Conservation (phyloP, 2,888 invertebrate species). For the Horisme vitalbata region DNA sequence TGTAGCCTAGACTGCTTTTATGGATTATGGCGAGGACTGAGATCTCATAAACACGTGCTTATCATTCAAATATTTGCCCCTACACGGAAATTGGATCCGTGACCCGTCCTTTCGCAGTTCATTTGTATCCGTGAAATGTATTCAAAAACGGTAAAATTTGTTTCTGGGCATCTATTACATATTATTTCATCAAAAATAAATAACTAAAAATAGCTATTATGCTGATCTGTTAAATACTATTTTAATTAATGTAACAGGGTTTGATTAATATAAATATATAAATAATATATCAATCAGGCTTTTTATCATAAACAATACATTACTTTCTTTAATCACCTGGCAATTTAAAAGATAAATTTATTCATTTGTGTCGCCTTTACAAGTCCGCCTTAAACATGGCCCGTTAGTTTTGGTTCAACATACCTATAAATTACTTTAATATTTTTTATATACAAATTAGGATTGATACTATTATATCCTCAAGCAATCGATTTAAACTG, state of each 20-base stretch:
- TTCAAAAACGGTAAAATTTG: neutral
- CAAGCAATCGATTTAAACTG: neutral
- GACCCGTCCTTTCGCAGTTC: neutral
- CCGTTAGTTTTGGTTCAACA: constrained; percentile 40
- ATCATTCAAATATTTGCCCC: neutral
- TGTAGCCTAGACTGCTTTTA: neutral
- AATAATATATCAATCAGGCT: no score
- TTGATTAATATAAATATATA: no score
- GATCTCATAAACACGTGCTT: constrained; percentile 4
- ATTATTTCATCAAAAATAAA: no score
- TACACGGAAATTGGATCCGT: constrained; percentile 2
- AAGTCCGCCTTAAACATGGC: constrained; percentile 4
- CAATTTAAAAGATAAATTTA: constrained; percentile 11
- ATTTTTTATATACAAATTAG: neutral
- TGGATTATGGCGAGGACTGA: neutral
- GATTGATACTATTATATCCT: neutral
- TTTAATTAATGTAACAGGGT: no score
- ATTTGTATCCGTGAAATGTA: neutral
- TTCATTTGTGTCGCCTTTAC: constrained; percentile 10
- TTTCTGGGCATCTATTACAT: neutral
- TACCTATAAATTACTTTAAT: constrained; percentile 33
- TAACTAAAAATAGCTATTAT: no score
- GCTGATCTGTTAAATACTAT: no score
- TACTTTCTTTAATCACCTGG: neutral
- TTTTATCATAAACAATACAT: no score